These are phyloP conservation scores for Mamestra brassicae DNA, from an alignment of 2,888 invertebrate genomes.

Conservation along the genomic window DNA sequence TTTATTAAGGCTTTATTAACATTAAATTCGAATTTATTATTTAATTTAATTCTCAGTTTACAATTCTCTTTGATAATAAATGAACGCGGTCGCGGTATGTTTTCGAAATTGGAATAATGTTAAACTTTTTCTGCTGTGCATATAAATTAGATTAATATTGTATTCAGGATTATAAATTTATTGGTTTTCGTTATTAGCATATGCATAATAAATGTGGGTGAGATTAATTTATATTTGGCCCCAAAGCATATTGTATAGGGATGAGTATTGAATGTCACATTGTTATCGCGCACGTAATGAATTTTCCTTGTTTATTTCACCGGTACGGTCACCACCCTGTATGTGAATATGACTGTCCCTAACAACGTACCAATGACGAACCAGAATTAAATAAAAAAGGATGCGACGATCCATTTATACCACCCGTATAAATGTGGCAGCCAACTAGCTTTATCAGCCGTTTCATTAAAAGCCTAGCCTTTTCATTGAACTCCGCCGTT, in stretches of 20 bases:
- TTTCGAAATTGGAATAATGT: slow-evolving; percentile 18
- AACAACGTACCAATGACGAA: background rate
- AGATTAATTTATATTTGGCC: slow-evolving; percentile 26
- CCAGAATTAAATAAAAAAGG: background rate
- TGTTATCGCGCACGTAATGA: slow-evolving; percentile 1
- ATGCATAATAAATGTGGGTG: slow-evolving; percentile 14
- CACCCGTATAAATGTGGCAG: no score
- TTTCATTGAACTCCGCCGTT: no score
- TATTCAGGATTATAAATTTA: slow-evolving; percentile 42
- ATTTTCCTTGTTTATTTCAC: slow-evolving; percentile 7
- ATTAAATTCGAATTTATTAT: slow-evolving; percentile 1
- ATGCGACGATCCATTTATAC: background rate
- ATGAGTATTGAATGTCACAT: slow-evolving; percentile 8
- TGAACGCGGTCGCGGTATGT: slow-evolving; percentile 21
- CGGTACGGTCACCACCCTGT: background rate
- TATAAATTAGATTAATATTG: slow-evolving; percentile 57
- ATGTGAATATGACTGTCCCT: background rate
- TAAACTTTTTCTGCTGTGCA: slow-evolving; percentile 44
- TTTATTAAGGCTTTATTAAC: slow-evolving; percentile 2
- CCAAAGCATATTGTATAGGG: background rate
- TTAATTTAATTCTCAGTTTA: background rate
- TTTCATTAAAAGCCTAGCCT: no score
- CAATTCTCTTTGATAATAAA: slow-evolving; percentile 9
- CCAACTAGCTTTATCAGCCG: no score
- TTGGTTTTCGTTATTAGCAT: slow-evolving; percentile 37